Base-by-base conservation (phyloP, 2,888 invertebrate genomes). In the Xestia c-nigrum region DNA sequence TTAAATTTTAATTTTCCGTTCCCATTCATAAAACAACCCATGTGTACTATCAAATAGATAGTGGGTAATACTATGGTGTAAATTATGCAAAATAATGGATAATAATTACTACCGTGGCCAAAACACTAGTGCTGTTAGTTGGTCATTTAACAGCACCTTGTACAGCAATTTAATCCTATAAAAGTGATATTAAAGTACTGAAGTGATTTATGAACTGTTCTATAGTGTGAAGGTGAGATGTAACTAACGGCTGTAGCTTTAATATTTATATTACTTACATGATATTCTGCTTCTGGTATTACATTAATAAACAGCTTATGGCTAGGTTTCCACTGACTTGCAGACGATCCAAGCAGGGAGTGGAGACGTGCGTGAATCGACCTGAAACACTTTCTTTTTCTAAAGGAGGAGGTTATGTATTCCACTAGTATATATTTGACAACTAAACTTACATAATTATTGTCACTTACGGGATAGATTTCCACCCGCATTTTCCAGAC, bases 121-220 rank as follows among this genome's bases (percentile, higher is more conserved):
- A 73, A 40, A 16, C 21, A 46, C 52, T 38, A n/a, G 9, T n/a
- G 31, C 19, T 12, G 38, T n/a, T 24, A 52, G 21, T 74, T 40
- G 46, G 64, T 47, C 21, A 19, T 6, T 5, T 57, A 57, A 76
- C 24, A 46, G 43, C 50, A 50, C 2, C 46, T 73, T 1, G 16
- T 73, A 46, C n/a, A 61, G 4, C 50, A 14, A 80, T 80, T 73
- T 31, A 47, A 31, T 66, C 52, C 19, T 61, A 31, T 52, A 66
- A 46, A 19, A 24, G 80, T 52, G 5, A n/a, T 59, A 59, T 46
- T 24, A 65, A 73, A 57, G 64, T 43, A 55, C 5, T 31, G 43
- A 64, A 80, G 21, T 72, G 72, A 38, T 80, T 61, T 50, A 52
- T 12, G 46, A 50, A 78, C 47, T 78, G n/a, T 19, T 65, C 14